Base-by-base conservation (phyloP, 2,888 invertebrate species). In the Tethea ocularis region DNA sequence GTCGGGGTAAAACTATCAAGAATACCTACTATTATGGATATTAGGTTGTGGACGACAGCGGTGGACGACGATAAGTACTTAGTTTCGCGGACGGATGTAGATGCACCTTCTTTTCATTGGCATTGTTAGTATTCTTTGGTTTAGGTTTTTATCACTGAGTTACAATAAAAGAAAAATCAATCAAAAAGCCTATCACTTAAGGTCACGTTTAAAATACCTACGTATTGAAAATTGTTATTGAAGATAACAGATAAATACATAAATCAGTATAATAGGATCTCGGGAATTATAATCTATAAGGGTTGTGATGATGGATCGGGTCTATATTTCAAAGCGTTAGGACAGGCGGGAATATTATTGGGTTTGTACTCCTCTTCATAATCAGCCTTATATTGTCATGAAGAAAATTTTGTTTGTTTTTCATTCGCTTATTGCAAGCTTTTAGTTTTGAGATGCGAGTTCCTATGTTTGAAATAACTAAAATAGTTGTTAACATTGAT, bases 261-360 rank as follows among this genome's bases (percentile, higher is more conserved):
- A 74, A 75, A 77, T 77, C 73, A 70, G 62, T 75, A 71, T 67
- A 65, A 69, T 69, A 70, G 65, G 63, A 64, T 29, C 59, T 64
- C 58, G 63, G 62, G 67, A 70, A 70, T 78, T 74, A 74, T 74
- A 68, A 63, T 68, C 65, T 68, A 61, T 67, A 69, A 63, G 63
- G 63, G 61, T 63, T 52, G 51, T 26, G 64, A 67, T 76, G 80
- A 80, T 73, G 67, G 67, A 80, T 79, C 66, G 69, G 66, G 64
- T 68, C 66, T 63, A 74, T 80, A 75, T 76, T 76, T 80, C 71
- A 70, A 53, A 55, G 64, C 54, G 63, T 63, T 68, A 61, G 64
- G 62, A 59, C 56, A 63, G 55, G 23, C 22, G 26, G 5, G 36
- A 36, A 46, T 20, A 46, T 46, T 20, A 17, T 46, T 46, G 46